Conservation (phyloP, 1,140 invertebrate genomes). For the Plectrocnemia conspersa region DNA sequence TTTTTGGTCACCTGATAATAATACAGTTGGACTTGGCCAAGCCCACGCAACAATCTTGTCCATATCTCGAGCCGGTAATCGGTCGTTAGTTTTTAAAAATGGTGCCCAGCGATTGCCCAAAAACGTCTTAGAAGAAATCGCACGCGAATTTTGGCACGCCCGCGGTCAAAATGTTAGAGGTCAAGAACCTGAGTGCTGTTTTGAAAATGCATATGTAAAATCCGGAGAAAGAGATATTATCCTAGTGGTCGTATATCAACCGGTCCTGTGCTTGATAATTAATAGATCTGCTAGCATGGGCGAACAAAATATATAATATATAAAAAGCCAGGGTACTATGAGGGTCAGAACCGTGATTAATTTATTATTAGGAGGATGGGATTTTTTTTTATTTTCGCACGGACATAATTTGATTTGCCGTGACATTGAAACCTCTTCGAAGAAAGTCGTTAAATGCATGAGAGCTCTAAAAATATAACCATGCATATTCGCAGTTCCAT, state of each 20-base stretch:
- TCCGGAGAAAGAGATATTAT: not conserved
- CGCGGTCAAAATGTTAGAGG: slow-evolving; percentile 18
- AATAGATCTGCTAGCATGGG: not conserved
- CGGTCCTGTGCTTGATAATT: slow-evolving; percentile 1
- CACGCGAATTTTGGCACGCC: slow-evolving; percentile 14
- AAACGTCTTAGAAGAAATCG: not conserved
- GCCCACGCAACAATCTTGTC: slow-evolving; percentile 4
- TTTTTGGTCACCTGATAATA: not conserved
- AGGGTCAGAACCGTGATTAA: too few relatives aligned
- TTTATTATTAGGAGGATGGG: too few relatives aligned
- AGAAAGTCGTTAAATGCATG: too few relatives aligned
- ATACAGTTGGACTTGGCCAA: not conserved
- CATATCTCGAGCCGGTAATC: slow-evolving; percentile 8
- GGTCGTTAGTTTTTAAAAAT: not conserved
- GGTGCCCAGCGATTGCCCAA: not conserved
- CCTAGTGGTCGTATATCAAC: not conserved
- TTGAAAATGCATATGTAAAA: slow-evolving; percentile 17
- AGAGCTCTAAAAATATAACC: too few relatives aligned
- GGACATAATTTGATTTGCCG: too few relatives aligned
- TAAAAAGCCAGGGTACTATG: too few relatives aligned
- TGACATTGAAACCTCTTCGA: too few relatives aligned
- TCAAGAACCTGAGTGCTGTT: slow-evolving; percentile 18
- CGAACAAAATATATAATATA: too few relatives aligned
- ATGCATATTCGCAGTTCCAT: too few relatives aligned
- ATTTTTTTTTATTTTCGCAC: too few relatives aligned